Percentiles rank a stretch among this genome's conserved stretches.
Evolutionary conservation across 2,113 vertebrate species (phyloP).

Genomic region (Cariama cristata): DNA sequence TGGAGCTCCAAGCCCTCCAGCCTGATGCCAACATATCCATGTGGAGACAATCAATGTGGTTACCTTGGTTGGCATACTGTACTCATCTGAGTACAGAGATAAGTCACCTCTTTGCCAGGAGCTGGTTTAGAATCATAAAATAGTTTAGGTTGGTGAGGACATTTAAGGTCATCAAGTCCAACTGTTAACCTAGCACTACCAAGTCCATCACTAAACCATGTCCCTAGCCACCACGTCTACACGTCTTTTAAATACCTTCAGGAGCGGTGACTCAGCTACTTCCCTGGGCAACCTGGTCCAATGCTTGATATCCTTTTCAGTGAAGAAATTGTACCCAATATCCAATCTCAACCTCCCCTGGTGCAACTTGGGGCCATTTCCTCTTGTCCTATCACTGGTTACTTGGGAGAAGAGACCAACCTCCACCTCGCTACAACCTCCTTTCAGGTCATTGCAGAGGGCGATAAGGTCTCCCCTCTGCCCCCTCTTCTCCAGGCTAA

Average conservation of each 20-base stretch:
- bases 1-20: not conserved
- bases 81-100: not conserved
- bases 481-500: not conserved
- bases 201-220: not conserved
- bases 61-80: not conserved
- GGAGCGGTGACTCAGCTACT: accelerated
- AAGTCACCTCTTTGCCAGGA: not conserved
- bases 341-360: no score
- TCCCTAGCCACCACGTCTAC: not conserved
- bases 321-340: no score
- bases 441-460: no score
- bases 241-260: accelerated
- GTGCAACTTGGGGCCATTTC: no score
- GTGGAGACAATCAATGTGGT: accelerated
- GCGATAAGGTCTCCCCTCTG: no score
- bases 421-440: no score
- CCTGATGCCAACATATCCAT: accelerated
- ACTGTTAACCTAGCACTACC: accelerated
- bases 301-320: no score
- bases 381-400: no score
- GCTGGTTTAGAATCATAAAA: not conserved
- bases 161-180: accelerated
- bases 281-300: not conserved
- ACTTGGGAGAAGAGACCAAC: no score
- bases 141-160: not conserved